Percentiles rank a stretch among this genome's conserved stretches.
phyloP scores from a whole-genome alignment of 2,888 invertebrate species.

The Deroplatys truncata region DNA sequence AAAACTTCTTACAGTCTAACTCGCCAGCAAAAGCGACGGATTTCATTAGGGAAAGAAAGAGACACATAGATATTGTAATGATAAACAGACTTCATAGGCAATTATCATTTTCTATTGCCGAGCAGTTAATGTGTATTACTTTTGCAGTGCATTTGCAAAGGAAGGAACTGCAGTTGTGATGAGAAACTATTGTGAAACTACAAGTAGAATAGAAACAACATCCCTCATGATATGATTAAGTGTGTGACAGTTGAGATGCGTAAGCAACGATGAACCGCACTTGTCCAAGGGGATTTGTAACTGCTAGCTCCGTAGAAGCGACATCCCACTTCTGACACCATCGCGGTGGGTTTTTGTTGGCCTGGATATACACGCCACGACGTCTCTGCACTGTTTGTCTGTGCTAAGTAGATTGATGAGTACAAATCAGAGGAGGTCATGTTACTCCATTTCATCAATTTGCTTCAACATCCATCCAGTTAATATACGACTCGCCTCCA shows the following conservation, averaged over 20 bases:
- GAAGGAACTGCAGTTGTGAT: too few species aligned
- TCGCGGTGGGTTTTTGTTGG: background rate
- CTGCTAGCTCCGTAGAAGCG: background rate
- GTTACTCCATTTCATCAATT: conserved; percentile 2
- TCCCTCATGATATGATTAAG: background rate
- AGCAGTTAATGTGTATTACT: too few species aligned
- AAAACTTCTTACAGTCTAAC: too few species aligned
- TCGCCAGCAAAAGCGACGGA: too few species aligned
- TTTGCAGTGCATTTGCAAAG: too few species aligned
- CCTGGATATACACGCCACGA: background rate
- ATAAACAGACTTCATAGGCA: too few species aligned
- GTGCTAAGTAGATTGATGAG: conserved; percentile 1
- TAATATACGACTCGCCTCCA: background rate
- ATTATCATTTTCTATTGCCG: too few species aligned
- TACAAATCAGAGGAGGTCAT: conserved; percentile 3
- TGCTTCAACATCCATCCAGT: background rate
- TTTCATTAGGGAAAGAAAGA: too few species aligned
- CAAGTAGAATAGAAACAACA: background rate
- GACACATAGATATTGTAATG: too few species aligned
- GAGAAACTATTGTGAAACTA: too few species aligned
- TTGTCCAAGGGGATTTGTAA: background rate
- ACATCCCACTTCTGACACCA: background rate
- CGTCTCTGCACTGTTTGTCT: background rate
- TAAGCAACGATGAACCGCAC: background rate
- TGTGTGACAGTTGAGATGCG: too few species aligned